phyloP scores from a whole-genome alignment of 2,797 vertebrate species.

The Ispidina picta region DNA sequence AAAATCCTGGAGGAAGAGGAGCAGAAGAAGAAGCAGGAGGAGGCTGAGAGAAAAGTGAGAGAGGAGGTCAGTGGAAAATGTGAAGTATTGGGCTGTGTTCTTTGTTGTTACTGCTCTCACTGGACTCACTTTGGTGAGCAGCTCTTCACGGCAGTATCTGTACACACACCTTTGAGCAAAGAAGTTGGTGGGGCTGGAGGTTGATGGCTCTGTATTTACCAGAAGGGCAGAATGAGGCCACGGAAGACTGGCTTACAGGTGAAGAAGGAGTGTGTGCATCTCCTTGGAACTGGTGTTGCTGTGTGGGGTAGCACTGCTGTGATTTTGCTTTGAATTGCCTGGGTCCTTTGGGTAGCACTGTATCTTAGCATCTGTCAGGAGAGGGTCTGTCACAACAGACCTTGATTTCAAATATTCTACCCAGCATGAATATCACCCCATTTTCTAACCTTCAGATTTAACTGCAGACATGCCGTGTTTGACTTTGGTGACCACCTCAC shows the following conservation, averaged over 20 bases:
- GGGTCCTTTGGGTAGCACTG: not conserved
- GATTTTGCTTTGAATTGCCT: not conserved
- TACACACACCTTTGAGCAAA: not conserved
- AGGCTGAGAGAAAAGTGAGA: constrained; percentile 85
- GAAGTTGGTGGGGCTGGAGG: not conserved
- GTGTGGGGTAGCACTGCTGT: not conserved
- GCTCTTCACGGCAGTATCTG: not conserved
- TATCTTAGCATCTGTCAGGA: not conserved
- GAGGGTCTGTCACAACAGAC: not conserved
- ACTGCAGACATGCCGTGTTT: not conserved
- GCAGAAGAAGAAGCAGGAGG: constrained; percentile 89
- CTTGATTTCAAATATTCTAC: not conserved
- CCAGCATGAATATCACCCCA: not conserved
- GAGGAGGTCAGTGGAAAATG: constrained; percentile 84
- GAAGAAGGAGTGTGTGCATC: not conserved
- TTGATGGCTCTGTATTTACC: not conserved
- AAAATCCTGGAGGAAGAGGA: constrained; percentile 96
- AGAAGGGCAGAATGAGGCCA: not conserved
- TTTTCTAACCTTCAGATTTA: not conserved
- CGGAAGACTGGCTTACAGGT: not conserved
- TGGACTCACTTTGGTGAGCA: accelerated
- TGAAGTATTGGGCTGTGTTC: accelerated
- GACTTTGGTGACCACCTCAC: not conserved
- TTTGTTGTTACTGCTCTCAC: not conserved
- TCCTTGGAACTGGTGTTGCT: not conserved